Evolutionary conservation across 1,140 invertebrate genomes (phyloP).

Genomic region (Neodiprion lecontei): DNA sequence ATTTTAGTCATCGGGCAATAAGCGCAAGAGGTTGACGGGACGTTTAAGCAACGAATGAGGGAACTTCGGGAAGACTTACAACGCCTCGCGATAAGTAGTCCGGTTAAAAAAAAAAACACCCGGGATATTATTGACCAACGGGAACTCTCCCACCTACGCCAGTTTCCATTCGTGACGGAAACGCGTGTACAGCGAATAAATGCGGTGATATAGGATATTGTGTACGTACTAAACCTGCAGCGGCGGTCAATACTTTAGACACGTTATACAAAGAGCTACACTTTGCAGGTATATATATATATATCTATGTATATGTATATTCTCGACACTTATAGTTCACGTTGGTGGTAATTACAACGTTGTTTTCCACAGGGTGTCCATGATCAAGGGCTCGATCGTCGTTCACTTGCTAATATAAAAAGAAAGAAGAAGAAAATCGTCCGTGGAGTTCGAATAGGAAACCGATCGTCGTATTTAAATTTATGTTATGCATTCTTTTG

Average conservation of each 20-base stretch:
- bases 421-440: too few relatives aligned
- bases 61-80: neutral
- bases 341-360: neutral
- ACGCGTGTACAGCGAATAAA: neutral
- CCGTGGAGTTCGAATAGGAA: too few relatives aligned
- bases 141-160: neutral
- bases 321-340: neutral
- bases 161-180: neutral
- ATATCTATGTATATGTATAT: neutral
- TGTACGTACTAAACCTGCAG: neutral
- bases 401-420: too few relatives aligned
- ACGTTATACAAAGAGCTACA: neutral
- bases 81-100: neutral
- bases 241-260: neutral
- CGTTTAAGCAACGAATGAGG: neutral
- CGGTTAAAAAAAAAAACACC: neutral
- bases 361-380: neutral
- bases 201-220: too few relatives aligned
- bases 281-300: neutral
- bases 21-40: neutral
- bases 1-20: constrained; percentile 1
- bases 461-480: too few relatives aligned
- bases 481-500: too few relatives aligned
- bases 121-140: neutral
- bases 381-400: neutral